Conservation (phyloP, 53 echinoderm and acorn worm genomes). For the Temnopleurus reevesii region DNA sequence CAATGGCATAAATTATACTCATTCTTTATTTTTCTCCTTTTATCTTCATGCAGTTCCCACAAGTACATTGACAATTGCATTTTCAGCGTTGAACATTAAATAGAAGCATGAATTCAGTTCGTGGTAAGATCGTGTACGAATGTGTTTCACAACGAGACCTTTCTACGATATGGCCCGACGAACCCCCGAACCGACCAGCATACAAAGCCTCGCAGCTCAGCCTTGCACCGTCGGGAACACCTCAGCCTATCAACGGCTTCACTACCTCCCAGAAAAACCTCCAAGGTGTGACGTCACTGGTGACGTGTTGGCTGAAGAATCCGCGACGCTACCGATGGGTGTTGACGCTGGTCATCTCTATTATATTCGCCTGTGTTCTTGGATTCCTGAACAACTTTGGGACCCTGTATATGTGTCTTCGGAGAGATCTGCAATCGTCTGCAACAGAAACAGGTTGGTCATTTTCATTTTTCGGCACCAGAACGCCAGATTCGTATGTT, state of each 20-base stretch:
- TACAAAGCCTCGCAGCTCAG: neutral
- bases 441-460: conserved; percentile 41
- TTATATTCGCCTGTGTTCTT: conserved; percentile 25
- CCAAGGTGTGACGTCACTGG: neutral
- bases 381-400: conserved; percentile 53
- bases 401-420: conserved; percentile 37
- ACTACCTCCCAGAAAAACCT: neutral
- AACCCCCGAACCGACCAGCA: neutral
- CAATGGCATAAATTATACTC: too few species aligned
- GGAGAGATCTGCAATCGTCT: conserved; percentile 34
- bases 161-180: conserved; percentile 36
- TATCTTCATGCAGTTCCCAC: neutral
- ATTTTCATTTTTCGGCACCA: neutral
- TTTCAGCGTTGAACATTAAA: neutral
- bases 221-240: neutral
- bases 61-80: too few species aligned
- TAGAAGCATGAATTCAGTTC: conserved; percentile 16
- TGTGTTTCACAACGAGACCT: conserved; percentile 27
- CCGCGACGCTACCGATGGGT: conserved; percentile 30
- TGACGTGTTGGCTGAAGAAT: conserved; percentile 21
- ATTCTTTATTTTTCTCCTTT: neutral
- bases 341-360: neutral
- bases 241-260: neutral
- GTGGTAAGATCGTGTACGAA: conserved; percentile 47
- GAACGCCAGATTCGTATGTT: too few species aligned